These are phyloP conservation scores for Centrocercus urophasianus DNA, from an alignment of 2,113 vertebrate species.

Conservation along the genomic window DNA sequence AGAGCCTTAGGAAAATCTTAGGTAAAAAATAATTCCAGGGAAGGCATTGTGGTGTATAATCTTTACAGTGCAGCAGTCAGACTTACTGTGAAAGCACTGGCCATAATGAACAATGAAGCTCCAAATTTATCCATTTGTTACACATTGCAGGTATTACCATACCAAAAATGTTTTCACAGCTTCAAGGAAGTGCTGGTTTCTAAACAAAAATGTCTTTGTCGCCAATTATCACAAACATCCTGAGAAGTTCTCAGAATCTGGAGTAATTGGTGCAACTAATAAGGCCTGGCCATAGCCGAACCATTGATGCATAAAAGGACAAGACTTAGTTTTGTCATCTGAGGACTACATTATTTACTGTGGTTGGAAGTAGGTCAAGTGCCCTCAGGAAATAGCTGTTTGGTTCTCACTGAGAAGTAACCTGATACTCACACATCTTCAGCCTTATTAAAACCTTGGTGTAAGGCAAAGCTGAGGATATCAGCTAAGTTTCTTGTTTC, in stretches of 20 bases:
- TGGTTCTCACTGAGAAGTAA: constrained; percentile 31
- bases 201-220: neutral
- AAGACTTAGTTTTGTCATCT: constrained; percentile 20
- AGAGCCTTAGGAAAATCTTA: neutral
- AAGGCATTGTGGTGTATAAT: neutral
- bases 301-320: neutral
- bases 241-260: neutral
- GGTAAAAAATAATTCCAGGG: neutral
- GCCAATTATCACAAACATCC: neutral
- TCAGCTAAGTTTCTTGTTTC: constrained; percentile 9
- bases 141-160: neutral
- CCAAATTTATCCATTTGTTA: neutral
- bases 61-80: neutral
- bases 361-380: constrained; percentile 56
- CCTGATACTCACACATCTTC: constrained; percentile 33
- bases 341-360: constrained; percentile 29
- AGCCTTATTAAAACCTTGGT: constrained; percentile 48
- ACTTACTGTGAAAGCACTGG: neutral
- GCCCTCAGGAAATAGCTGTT: constrained; percentile 49
- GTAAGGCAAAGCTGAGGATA: constrained; percentile 28
- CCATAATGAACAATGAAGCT: neutral
- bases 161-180: neutral
- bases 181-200: neutral
- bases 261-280: neutral
- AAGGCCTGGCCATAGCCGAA: neutral